Evolutionary conservation across 2,797 vertebrate genomes (phyloP).

Genomic region (Cirrhinus mrigala): DNA sequence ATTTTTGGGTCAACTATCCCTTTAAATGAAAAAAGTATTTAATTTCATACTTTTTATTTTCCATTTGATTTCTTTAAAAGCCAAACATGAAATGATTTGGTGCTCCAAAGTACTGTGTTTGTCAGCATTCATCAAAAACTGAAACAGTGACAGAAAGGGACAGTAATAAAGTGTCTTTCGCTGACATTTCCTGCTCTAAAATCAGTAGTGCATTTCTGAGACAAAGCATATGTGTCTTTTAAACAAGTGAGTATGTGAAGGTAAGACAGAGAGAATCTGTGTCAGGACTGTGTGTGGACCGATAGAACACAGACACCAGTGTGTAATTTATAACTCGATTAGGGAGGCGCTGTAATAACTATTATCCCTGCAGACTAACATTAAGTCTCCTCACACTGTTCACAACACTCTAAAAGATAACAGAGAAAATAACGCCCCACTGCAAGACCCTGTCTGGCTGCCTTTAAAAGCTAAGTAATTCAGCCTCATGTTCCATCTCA

Average conservation of each 20-base stretch:
- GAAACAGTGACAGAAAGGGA: not conserved
- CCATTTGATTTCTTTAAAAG: not conserved
- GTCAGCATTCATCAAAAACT: not conserved
- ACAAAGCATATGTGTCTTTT: not conserved
- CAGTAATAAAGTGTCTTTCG: not conserved
- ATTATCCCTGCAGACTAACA: not conserved
- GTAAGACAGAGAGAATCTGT: not conserved
- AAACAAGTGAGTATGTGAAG: not conserved
- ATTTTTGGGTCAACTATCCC: too few species aligned
- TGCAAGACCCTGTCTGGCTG: not conserved
- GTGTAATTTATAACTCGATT: conserved; percentile 29
- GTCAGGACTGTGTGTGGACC: not conserved
- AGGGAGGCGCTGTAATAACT: not conserved
- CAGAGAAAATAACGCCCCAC: not conserved
- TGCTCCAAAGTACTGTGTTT: not conserved
- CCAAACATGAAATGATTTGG: not conserved
- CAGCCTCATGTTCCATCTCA: conserved; percentile 6
- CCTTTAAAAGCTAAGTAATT: conserved; percentile 9
- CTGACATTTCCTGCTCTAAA: not conserved
- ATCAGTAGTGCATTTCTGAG: not conserved
- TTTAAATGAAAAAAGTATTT: not conserved
- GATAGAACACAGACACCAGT: conserved; percentile 14
- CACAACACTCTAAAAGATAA: conserved; percentile 13
- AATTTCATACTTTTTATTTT: not conserved
- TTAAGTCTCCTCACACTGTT: not conserved